phyloP scores from a whole-genome alignment of 2,888 invertebrate species.

The Cenopis cana region DNA sequence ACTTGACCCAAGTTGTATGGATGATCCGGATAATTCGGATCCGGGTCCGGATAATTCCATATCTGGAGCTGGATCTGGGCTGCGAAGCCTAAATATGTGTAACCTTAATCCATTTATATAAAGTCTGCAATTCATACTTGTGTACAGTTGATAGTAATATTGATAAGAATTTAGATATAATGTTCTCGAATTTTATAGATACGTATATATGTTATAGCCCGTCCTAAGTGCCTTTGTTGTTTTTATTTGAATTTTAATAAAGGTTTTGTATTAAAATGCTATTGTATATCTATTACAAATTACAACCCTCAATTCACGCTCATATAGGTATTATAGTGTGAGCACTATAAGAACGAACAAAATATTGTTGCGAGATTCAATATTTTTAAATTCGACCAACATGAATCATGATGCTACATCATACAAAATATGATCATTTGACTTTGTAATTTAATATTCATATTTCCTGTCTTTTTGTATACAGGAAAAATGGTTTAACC shows the following conservation, averaged over 20 bases:
- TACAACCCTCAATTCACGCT: not conserved
- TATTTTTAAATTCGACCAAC: not conserved
- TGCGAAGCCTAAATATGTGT: too few species aligned
- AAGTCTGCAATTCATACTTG: not conserved
- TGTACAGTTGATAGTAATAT: not conserved
- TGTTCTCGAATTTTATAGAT: constrained; percentile 1
- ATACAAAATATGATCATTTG: not conserved
- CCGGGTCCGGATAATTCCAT: too few species aligned
- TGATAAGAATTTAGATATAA: not conserved
- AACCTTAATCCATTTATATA: not conserved
- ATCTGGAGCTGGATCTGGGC: too few species aligned
- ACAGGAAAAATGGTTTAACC: constrained; percentile 3
- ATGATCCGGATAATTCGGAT: too few species aligned
- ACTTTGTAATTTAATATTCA: not conserved
- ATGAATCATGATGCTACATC: not conserved
- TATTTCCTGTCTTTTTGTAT: not conserved
- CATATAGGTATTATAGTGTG: too few species aligned
- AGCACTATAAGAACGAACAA: too few species aligned
- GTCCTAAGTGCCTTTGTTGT: constrained; percentile 11
- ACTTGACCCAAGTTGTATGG: too few species aligned
- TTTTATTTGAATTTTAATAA: not conserved
- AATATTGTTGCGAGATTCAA: not conserved
- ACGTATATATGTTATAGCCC: not conserved
- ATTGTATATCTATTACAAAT: not conserved
- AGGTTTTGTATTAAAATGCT: not conserved